phyloP scores from a whole-genome alignment of 2,113 vertebrate species.

The Pelecanus crispus region DNA sequence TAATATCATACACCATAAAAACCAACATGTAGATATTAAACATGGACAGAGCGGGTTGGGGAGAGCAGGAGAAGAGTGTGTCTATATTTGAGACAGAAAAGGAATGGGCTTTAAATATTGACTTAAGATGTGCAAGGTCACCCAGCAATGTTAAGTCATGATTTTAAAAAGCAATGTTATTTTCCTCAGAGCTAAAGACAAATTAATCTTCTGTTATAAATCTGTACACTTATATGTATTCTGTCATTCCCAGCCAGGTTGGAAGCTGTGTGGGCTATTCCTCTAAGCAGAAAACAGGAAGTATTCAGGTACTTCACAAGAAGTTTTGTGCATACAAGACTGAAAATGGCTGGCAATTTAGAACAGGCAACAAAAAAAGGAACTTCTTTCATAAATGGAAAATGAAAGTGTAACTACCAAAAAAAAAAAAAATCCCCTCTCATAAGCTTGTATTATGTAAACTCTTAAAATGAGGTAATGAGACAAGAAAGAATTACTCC shows the following conservation, averaged over 20 bases:
- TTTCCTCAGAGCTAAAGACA: not conserved
- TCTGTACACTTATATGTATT: not conserved
- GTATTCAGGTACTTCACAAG: not conserved
- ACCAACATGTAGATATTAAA: not conserved
- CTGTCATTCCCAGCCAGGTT: not conserved
- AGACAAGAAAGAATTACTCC: not conserved
- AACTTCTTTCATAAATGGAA: not conserved
- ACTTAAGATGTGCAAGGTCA: not conserved
- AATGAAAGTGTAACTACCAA: not conserved
- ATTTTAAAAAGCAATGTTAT: not conserved
- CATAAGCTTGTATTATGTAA: not conserved
- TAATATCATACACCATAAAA: not conserved
- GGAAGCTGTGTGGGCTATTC: not conserved
- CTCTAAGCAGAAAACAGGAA: not conserved
- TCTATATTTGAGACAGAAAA: not conserved
- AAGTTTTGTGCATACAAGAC: not conserved
- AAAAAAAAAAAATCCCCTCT: not conserved
- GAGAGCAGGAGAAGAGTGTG: not conserved
- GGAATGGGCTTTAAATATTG: not conserved
- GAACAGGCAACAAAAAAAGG: not conserved
- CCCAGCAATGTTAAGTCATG: not conserved
- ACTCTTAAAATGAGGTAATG: not conserved
- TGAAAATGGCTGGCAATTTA: not conserved
- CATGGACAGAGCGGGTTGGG: rapidly evolving
- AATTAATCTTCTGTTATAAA: not conserved